Evolutionary conservation across 2,797 vertebrate genomes (phyloP), one percentile per base, ranked within the genome.

Genomic region (Diceros bicornis): DNA sequence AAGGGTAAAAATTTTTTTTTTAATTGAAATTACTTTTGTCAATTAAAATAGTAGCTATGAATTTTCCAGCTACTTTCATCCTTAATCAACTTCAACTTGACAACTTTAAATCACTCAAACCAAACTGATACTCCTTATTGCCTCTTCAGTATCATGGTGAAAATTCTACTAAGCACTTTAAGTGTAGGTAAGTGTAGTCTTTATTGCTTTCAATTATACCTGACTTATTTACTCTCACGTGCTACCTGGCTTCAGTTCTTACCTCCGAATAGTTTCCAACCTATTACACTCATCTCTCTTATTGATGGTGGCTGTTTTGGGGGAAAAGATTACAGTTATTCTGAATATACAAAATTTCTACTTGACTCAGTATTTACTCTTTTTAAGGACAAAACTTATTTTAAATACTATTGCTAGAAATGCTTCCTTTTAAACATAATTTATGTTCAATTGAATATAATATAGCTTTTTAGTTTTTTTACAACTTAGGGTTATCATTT

Each of bases 331-430:
- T 29, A 62, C 16, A 75, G 64, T 29, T 69, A 86, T 61, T 88
- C 20, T 64, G 20, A 95, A 75, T 2, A 85, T 23, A 2, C 23
- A 68, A 85, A 85, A 68, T 75, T 78, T 74, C 52, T 69, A 88
- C 64, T 47, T 25, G 52, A 9, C 18, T 91, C 37, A 57, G 85
- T 92, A 69, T 94, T 94, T 85, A 88, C 9, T 74, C 29, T 21
- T 71, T 83, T 91, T 68, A 74, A 52, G 88, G 61, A 89, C 14
- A 85, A 88, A 79, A 47, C 41, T 32, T 66, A 82, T 95, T 59
- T 93, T 47, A 90, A 47, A 86, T 64, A 66, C 47, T 29, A 50
- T 87, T 85, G 25, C 47, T 95, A 89, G n/a, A 87, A 92, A 57
- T 16, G 27, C 14, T 23, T 85, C 17, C 23, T 71, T 95, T 71